phyloP scores from a whole-genome alignment of 2,888 invertebrate genomes.

The Euspilapteryx auroguttella region DNA sequence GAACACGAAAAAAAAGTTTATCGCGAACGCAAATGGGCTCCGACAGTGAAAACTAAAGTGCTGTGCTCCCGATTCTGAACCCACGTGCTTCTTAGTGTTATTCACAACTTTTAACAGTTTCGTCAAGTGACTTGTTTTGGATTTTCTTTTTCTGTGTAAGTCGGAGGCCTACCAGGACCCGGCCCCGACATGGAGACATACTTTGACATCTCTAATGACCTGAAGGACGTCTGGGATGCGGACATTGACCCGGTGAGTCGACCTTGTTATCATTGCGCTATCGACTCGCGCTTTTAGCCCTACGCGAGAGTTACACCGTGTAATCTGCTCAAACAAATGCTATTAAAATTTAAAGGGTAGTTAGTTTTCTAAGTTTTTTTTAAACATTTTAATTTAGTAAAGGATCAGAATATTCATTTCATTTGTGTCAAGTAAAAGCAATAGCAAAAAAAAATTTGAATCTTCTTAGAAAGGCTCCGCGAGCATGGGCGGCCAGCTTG shows the following conservation, averaged over 20 bases:
- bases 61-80: neutral
- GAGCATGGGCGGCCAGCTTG: no score
- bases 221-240: constrained; percentile 81
- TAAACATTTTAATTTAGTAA: no score
- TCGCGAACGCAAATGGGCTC: constrained; percentile 46
- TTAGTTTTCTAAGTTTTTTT: no score
- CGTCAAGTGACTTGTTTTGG: constrained; percentile 5
- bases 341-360: no score
- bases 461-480: no score
- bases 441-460: no score
- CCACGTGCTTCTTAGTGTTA: neutral
- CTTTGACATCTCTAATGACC: constrained; percentile 74
- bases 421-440: no score
- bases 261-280: constrained; percentile 13
- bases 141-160: constrained; percentile 21
- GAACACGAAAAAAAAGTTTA: constrained; percentile 34
- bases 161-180: constrained; percentile 32
- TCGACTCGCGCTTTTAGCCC: constrained; percentile 21
- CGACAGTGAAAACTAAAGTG: constrained; percentile 45
- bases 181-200: constrained; percentile 69
- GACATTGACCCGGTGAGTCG: constrained; percentile 82
- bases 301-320: no score
- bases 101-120: neutral
- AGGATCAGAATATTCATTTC: no score
- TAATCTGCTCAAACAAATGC: no score